These are phyloP conservation scores for Agriopis aurantiaria DNA, from an alignment of 2,888 invertebrate genomes.

Conservation along the genomic window DNA sequence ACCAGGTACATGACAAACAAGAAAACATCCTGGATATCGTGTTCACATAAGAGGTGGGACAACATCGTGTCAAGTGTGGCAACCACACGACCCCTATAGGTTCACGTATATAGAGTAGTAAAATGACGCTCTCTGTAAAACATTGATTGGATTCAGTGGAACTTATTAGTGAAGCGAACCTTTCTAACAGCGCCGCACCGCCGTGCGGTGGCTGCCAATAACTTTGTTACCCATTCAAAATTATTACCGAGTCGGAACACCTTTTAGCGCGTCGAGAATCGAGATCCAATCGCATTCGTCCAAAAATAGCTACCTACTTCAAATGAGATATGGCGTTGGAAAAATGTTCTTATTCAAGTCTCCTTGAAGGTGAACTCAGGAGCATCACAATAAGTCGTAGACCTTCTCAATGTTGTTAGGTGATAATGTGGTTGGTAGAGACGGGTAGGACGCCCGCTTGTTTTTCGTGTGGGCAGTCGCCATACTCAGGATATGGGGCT, in stretches of 20 bases:
- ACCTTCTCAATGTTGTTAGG: not conserved
- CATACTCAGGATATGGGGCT: too few species aligned
- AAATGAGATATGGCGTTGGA: not conserved
- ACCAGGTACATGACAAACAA: not conserved
- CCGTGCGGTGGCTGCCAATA: not conserved
- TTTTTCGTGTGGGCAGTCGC: too few species aligned
- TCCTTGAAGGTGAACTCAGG: not conserved
- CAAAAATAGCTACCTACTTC: constrained; percentile 3
- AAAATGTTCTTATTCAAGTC: not conserved
- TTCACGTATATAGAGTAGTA: not conserved
- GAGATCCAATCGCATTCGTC: constrained; percentile 4
- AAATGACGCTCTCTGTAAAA: not conserved
- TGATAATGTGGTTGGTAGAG: too few species aligned
- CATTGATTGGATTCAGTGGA: constrained; percentile 1
- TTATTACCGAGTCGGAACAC: constrained; percentile 6
- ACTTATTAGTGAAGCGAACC: constrained; percentile 4
- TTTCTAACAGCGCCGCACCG: not conserved
- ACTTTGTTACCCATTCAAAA: constrained; percentile 1
- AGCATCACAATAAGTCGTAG: not conserved
- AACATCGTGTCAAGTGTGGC: too few species aligned
- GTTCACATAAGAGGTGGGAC: not conserved
- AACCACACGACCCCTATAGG: too few species aligned
- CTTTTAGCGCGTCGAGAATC: constrained; percentile 2
- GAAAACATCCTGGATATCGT: not conserved
- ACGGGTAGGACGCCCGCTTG: too few species aligned